Evolutionary conservation across 2,888 invertebrate species (phyloP), one percentile per base, ranked within the genome.

Genomic region (Rapana venosa): DNA sequence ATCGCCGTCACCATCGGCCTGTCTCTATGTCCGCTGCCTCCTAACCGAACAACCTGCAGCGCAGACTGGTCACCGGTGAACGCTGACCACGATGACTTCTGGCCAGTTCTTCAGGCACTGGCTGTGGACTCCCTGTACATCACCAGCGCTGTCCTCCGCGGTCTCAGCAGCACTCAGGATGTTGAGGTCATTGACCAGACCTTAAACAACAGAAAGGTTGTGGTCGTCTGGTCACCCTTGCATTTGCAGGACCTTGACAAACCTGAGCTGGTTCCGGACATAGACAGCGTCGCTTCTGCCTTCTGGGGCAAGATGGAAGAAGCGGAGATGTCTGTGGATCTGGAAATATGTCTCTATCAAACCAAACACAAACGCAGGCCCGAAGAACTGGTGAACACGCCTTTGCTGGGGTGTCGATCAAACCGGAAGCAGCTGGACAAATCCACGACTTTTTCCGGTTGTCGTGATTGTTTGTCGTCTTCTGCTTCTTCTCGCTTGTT

Each of bases 21-120:
- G 35, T 35, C 83, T 47, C 26, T 83, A 74, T 89, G 36, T 74
- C 86, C 87, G n/a, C 17, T n/a, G 35, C 47, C 83, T 20, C 17
- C 77, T 1, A 79, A 79, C 77, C 77, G 20, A 13, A 26, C 77
- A 17, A 15, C 32, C 13, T 79, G 77, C 77, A 79, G 77, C 32
- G 13, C 13, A 15, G 77, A 32, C 15, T 13, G 32, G 77, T 79
- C 77, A 79, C 32, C 4, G 77, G 2, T 32, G 11, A 13, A 35
- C 32, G 15, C 15, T 32, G 77, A 79, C 32, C 77, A 4, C 5
- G 17, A 32, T 32, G 17, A 79, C 32, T 79, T 32, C 17, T 35
- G 30, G 77, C 15, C 30, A 0, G 15, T 79, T 79, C 32, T 79
- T 35, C 77, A 79, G 35, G 32, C 17, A 6, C 77, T 79, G 32